phyloP scores from a whole-genome alignment of 2,113 vertebrate genomes.

The Helogale parvula region DNA sequence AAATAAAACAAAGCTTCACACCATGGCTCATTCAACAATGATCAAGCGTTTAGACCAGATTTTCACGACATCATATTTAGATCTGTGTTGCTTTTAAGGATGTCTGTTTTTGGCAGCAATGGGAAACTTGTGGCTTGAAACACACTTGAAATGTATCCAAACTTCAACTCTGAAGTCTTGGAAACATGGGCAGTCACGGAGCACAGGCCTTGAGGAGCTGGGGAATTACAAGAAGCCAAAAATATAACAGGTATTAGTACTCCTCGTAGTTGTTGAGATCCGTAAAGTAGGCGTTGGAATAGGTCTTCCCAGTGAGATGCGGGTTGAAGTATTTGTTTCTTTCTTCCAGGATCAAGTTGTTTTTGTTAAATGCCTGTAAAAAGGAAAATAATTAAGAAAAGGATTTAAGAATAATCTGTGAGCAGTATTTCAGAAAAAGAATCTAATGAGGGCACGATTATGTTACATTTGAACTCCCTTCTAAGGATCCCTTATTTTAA shows the following conservation, averaged over 20 bases:
- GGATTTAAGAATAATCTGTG: background rate
- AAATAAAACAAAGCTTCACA: slow-evolving; percentile 10
- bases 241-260: slow-evolving; percentile 88
- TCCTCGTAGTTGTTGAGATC: slow-evolving; percentile 99
- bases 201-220: slow-evolving; percentile 76
- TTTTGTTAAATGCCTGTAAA: slow-evolving; percentile 98
- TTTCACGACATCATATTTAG: background rate
- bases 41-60: background rate
- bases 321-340: slow-evolving; percentile 99
- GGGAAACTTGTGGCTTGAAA: slow-evolving; percentile 78
- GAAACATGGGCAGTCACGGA: slow-evolving; percentile 77
- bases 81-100: background rate
- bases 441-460: rapidly evolving
- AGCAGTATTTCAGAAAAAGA: background rate
- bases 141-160: slow-evolving; percentile 81
- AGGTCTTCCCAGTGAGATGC: slow-evolving; percentile 96
- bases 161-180: slow-evolving; percentile 78
- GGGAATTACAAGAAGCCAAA: slow-evolving; percentile 77
- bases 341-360: slow-evolving; percentile 98
- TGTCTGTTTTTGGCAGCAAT: slow-evolving; percentile 69
- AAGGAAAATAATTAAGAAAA: slow-evolving; percentile 56
- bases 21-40: slow-evolving; percentile 20
- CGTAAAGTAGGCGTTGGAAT: slow-evolving; percentile 97
- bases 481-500: background rate
- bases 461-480: background rate